A percentile compares a stretch with the other conserved stretches of the same genome.
Evolutionary conservation across 2,888 invertebrate species (phyloP).

Genomic region (Copidosoma aretas): DNA sequence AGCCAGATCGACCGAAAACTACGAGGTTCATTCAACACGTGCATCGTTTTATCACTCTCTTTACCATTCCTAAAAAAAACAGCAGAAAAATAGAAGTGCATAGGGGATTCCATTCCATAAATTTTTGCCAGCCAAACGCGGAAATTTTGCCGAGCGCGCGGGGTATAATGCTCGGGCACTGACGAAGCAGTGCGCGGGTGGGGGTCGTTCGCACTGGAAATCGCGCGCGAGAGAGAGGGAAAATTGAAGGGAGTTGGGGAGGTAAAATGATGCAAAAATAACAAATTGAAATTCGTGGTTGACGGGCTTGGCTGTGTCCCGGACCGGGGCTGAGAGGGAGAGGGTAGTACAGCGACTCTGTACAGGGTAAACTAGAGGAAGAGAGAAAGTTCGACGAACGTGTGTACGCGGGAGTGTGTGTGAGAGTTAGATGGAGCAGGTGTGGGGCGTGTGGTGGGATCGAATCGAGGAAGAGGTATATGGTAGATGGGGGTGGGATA

Average conservation of each 20-base stretch:
- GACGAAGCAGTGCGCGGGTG: slow-evolving; percentile 20
- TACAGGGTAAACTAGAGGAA: too few species aligned
- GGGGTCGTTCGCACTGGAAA: slow-evolving; percentile 11
- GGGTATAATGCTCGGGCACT: slow-evolving; percentile 23
- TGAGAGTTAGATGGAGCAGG: slow-evolving; percentile 1
- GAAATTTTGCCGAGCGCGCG: slow-evolving; percentile 34
- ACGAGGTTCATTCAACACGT: too few species aligned
- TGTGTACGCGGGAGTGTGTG: slow-evolving; percentile 35
- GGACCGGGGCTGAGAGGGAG: slow-evolving; percentile 29
- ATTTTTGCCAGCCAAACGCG: slow-evolving; percentile 16
- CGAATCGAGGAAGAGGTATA: not conserved
- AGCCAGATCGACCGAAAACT: too few species aligned
- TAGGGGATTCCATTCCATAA: slow-evolving; percentile 13
- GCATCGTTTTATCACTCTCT: too few species aligned
- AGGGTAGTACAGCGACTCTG: slow-evolving; percentile 21
- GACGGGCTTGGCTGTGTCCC: slow-evolving; percentile 32
- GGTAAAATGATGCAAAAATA: slow-evolving; percentile 58
- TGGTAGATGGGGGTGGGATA: not conserved
- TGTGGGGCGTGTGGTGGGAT: not conserved
- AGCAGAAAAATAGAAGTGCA: not conserved
- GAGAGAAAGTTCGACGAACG: too few species aligned
- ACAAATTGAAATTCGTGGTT: slow-evolving; percentile 58
- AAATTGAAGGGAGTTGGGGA: slow-evolving; percentile 35
- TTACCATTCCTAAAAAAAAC: not conserved
- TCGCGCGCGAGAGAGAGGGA: slow-evolving; percentile 23